Evolutionary conservation across 2,888 invertebrate genomes (phyloP).

Genomic region (Apamea crenata): DNA sequence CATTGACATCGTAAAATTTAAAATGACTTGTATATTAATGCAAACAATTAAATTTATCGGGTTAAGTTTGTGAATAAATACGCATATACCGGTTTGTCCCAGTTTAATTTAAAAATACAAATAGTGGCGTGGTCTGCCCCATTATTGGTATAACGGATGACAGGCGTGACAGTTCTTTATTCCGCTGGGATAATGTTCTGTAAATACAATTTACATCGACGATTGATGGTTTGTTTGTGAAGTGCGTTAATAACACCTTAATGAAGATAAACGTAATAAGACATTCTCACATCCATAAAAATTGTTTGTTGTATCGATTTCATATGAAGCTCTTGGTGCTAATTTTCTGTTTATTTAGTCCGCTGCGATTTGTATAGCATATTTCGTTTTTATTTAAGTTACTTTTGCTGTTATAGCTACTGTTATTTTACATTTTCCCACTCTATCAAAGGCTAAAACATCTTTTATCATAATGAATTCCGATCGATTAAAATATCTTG

Average conservation of each 20-base stretch:
- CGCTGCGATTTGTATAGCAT: conserved; percentile 1
- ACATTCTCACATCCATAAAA: conserved; percentile 34
- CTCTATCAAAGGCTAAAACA: conserved; percentile 6
- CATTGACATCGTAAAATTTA: conserved; percentile 43
- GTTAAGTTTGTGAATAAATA: conserved; percentile 73
- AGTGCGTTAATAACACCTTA: conserved; percentile 42
- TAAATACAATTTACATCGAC: conserved; percentile 69
- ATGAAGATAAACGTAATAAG: conserved; percentile 32
- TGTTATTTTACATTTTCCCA: conserved; percentile 1
- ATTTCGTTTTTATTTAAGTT: conserved; percentile 8
- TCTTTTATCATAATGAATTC: conserved; percentile 7
- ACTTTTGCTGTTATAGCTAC: conserved; percentile 15
- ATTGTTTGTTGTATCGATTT: conserved; percentile 31
- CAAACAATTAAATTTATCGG: conserved; percentile 58
- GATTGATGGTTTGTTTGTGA: conserved; percentile 46
- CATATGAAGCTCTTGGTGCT: conserved; percentile 8
- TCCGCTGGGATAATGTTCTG: conserved; percentile 69
- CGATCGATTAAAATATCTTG: conserved; percentile 9
- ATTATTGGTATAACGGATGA: conserved; percentile 79
- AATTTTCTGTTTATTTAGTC: conserved; percentile 25
- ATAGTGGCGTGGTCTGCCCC: conserved; percentile 71
- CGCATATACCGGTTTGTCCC: conserved; percentile 68
- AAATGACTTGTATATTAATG: conserved; percentile 47
- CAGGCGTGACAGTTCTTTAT: conserved; percentile 73
- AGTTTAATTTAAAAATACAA: conserved; percentile 81